Evolutionary conservation across 2,888 invertebrate species (phyloP).

Genomic region (Myopa tessellatipennis): DNA sequence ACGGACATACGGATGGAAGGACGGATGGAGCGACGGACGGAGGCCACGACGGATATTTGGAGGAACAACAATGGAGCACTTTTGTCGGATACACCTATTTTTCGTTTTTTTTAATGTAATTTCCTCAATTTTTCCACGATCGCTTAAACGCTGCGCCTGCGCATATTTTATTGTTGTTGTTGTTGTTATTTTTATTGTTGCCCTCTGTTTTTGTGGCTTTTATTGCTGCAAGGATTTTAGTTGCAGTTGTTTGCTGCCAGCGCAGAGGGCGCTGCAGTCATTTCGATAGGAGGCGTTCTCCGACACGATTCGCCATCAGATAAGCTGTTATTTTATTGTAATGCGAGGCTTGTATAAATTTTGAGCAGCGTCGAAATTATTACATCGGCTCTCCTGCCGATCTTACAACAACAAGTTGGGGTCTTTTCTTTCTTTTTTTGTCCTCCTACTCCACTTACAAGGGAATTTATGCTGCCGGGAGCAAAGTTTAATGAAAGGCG

Average conservation of each 20-base stretch:
- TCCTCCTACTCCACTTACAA: slow-evolving; percentile 22
- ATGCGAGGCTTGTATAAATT: slow-evolving; percentile 48
- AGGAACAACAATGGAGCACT: slow-evolving; percentile 56
- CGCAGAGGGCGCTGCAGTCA: slow-evolving; percentile 48
- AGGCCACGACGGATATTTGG: neutral
- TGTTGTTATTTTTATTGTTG: slow-evolving; percentile 50
- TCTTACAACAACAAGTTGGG: neutral
- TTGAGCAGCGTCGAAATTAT: slow-evolving; percentile 36
- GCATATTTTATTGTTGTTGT: slow-evolving; percentile 39
- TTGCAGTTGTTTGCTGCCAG: slow-evolving; percentile 54
- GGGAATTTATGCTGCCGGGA: slow-evolving; percentile 36
- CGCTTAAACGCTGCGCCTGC: slow-evolving; percentile 48
- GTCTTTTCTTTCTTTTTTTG: neutral
- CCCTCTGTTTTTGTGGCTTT: slow-evolving; percentile 54
- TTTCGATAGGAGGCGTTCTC: slow-evolving; percentile 59
- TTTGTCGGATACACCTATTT: slow-evolving; percentile 51
- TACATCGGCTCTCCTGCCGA: slow-evolving; percentile 8
- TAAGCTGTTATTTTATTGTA: slow-evolving; percentile 67
- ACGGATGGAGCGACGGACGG: neutral
- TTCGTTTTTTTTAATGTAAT: neutral
- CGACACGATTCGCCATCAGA: slow-evolving; percentile 66
- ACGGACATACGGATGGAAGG: neutral
- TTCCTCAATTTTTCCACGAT: slow-evolving; percentile 45
- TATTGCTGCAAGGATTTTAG: slow-evolving; percentile 46
- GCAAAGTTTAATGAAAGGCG: slow-evolving; percentile 39